These are phyloP conservation scores for Oxyura jamaicensis DNA, from an alignment of 2,113 vertebrate genomes.

Conservation along the genomic window DNA sequence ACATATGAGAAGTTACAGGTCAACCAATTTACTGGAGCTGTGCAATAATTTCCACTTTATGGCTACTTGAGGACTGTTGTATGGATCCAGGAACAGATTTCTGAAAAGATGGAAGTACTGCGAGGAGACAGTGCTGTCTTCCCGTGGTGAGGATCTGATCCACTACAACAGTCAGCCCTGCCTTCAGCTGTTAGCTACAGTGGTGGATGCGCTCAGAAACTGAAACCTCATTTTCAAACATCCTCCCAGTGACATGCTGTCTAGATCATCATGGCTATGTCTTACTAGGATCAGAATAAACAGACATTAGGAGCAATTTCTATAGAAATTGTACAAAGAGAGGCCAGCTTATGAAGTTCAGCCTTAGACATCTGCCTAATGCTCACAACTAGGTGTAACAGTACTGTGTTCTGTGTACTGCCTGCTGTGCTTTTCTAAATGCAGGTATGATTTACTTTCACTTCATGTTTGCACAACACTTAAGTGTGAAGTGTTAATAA, in stretches of 20 bases:
- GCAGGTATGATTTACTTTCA: background rate
- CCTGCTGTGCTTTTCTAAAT: background rate
- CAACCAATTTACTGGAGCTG: conserved; percentile 36
- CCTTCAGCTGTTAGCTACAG: background rate
- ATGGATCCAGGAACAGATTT: background rate
- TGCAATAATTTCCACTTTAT: background rate
- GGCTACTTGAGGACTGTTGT: background rate
- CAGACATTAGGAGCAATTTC: background rate
- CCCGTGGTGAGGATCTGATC: background rate
- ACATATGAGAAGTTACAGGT: background rate
- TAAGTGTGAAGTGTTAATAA: background rate
- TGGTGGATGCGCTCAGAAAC: background rate
- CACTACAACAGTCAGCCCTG: accelerated
- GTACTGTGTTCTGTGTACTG: background rate
- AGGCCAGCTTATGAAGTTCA: background rate
- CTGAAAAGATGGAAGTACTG: background rate
- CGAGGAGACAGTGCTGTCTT: background rate
- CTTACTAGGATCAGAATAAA: background rate
- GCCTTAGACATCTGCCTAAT: background rate
- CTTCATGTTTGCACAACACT: background rate
- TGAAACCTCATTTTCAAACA: background rate
- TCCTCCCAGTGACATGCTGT: background rate
- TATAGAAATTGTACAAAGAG: background rate
- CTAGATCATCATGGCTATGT: accelerated
- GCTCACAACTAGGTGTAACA: background rate